Conservation (phyloP, 2,113 vertebrate species). For the Phaethornis superciliosus region DNA sequence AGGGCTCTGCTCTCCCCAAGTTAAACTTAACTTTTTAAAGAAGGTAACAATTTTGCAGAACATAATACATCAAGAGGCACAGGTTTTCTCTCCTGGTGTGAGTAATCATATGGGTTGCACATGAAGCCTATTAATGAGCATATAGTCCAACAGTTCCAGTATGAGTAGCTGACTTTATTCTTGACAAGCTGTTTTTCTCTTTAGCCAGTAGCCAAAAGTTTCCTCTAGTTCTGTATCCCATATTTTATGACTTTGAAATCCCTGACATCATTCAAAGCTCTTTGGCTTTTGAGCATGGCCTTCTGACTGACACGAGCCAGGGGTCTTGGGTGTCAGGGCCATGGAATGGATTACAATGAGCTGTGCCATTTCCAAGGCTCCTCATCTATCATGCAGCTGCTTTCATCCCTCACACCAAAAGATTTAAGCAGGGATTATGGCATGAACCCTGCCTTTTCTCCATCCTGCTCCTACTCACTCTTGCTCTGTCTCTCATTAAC, state of each 20-base stretch:
- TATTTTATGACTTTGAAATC: background rate
- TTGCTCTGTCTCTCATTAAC: conserved; percentile 29
- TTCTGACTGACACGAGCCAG: background rate
- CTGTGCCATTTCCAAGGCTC: conserved; percentile 14
- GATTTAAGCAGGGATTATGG: conserved; percentile 16
- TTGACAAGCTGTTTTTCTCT: conserved; percentile 35
- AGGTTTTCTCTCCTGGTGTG: background rate
- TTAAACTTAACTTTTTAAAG: background rate
- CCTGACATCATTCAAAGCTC: background rate
- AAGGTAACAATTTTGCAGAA: background rate
- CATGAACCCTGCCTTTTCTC: background rate
- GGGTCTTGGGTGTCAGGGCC: background rate
- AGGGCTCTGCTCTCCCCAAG: background rate
- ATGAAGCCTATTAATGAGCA: background rate
- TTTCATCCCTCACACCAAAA: background rate
- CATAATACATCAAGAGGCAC: background rate
- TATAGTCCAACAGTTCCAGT: background rate
- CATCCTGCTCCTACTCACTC: background rate
- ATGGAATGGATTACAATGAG: background rate
- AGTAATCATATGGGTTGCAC: rapidly evolving
- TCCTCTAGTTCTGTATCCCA: background rate
- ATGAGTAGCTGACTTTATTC: background rate
- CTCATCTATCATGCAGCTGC: conserved; percentile 28
- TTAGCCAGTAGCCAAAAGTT: conserved; percentile 5
- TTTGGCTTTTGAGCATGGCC: background rate